Conservation (phyloP, 2,797 vertebrate species). For the Poecilia velifera region DNA sequence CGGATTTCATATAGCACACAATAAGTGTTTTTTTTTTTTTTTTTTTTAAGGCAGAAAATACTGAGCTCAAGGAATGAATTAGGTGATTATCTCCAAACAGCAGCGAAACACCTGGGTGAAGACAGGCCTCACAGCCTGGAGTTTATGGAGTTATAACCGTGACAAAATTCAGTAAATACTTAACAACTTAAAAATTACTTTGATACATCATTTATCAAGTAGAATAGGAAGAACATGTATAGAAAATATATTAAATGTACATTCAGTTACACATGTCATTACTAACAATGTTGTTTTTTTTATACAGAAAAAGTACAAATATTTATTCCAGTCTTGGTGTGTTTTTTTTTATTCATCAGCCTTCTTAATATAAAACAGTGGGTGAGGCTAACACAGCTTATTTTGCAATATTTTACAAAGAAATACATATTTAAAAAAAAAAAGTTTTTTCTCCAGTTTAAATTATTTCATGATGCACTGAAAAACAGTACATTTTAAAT, state of each 20-base stretch:
- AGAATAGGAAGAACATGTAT: background rate
- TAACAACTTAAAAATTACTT: background rate
- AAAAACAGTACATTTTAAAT: background rate
- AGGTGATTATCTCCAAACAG: slow-evolving; percentile 70
- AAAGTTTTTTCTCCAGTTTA: background rate
- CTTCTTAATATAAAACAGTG: background rate
- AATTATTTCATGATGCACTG: background rate
- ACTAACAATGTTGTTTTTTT: background rate
- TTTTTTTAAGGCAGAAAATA: slow-evolving; percentile 68
- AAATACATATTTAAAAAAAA: background rate
- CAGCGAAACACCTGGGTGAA: slow-evolving; percentile 39
- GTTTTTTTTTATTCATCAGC: background rate
- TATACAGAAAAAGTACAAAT: background rate
- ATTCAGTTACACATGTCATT: background rate
- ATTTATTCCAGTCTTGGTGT: background rate
- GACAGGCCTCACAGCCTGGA: slow-evolving; percentile 30
- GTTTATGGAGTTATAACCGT: background rate
- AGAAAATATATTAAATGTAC: background rate
- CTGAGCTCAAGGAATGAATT: slow-evolving; percentile 63
- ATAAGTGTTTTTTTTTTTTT: slow-evolving; percentile 55
- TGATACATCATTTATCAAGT: background rate
- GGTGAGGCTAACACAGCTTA: background rate
- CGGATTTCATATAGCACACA: slow-evolving; percentile 64
- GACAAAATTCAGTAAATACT: background rate
- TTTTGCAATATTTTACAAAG: background rate